Evolutionary conservation across 2,113 vertebrate species (phyloP).

Genomic region (Cebidichthys violaceus): DNA sequence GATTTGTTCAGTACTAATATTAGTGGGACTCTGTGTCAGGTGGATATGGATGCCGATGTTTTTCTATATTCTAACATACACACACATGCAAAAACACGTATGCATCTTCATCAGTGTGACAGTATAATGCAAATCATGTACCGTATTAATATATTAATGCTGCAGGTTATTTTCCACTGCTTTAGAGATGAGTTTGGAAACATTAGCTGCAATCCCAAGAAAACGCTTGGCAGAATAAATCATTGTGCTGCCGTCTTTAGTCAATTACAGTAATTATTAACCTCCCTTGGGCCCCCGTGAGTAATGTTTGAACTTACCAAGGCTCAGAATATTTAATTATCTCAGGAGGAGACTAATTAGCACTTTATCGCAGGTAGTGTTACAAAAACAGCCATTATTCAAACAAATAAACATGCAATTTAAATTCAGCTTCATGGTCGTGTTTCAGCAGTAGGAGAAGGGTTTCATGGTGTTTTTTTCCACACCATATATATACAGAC

Average conservation of each 20-base stretch:
- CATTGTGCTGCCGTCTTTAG: conserved; percentile 58
- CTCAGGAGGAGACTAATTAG: conserved; percentile 75
- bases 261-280: conserved; percentile 76
- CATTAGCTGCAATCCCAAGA: conserved; percentile 60
- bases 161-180: conserved; percentile 7
- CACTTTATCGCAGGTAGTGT: conserved; percentile 63
- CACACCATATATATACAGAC: no score
- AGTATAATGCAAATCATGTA: conserved; percentile 10
- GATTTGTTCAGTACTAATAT: neutral
- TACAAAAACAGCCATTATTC: conserved; percentile 65
- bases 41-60: neutral
- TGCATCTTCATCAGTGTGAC: conserved; percentile 15
- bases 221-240: conserved; percentile 65
- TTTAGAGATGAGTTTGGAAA: conserved; percentile 18
- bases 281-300: conserved; percentile 61
- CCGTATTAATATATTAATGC: conserved; percentile 36
- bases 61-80: neutral
- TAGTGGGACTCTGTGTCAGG: neutral
- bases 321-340: conserved; percentile 74
- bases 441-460: conserved; percentile 9
- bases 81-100: neutral
- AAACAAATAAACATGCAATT: conserved; percentile 65
- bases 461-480: neutral
- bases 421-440: conserved; percentile 37
- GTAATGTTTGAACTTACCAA: conserved; percentile 68